These are phyloP conservation scores for Anas capensis DNA, from an alignment of 2,797 vertebrate species.

Conservation along the genomic window DNA sequence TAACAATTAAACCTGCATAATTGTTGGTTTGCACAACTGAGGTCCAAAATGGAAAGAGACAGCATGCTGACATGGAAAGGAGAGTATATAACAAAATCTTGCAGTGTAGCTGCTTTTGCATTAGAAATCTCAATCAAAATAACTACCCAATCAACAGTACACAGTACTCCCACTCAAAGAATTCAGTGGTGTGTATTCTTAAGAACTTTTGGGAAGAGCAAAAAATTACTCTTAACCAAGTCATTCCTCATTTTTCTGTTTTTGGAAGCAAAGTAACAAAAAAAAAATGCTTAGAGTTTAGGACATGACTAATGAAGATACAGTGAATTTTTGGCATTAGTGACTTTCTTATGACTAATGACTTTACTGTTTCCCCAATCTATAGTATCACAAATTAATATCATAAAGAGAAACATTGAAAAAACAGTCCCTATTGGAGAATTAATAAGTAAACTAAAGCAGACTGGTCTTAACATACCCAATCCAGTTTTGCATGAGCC, in stretches of 20 bases:
- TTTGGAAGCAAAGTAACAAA: not conserved
- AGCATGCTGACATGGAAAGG: not conserved
- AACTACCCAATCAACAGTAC: not conserved
- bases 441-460: not conserved
- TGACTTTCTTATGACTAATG: conserved; percentile 26
- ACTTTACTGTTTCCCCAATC: not conserved
- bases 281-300: not conserved
- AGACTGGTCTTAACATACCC: not conserved
- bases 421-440: not conserved
- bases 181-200: not conserved
- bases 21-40: not conserved
- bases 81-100: not conserved
- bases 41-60: not conserved
- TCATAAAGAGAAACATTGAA: not conserved
- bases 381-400: not conserved
- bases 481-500: not conserved
- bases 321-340: not conserved
- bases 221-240: not conserved
- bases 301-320: not conserved
- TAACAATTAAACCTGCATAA: not conserved
- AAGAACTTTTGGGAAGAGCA: not conserved
- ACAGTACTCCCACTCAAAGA: not conserved
- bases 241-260: not conserved
- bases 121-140: not conserved
- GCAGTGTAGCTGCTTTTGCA: not conserved